phyloP scores from a whole-genome alignment of 2,888 invertebrate species.

The Taenaris catops region DNA sequence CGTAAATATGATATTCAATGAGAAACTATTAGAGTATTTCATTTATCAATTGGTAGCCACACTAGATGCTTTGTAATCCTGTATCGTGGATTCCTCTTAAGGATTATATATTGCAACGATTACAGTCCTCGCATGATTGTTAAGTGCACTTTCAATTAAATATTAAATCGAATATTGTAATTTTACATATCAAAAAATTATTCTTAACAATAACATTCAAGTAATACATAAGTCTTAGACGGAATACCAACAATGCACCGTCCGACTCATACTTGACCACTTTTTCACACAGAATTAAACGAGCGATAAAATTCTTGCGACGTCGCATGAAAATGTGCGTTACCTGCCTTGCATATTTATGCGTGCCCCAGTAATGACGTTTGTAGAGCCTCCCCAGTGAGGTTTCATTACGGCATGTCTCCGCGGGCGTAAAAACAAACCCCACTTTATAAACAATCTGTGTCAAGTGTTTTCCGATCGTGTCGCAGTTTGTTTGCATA shows the following conservation, averaged over 20 bases:
- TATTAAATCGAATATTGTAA: too few relatives aligned
- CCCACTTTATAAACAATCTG: constrained; percentile 62
- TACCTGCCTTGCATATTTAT: constrained; percentile 80
- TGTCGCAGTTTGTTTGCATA: constrained; percentile 54
- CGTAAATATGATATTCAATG: too few relatives aligned
- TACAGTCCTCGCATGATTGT: too few relatives aligned
- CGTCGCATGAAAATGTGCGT: constrained; percentile 80
- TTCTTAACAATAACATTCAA: too few relatives aligned
- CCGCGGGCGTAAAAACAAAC: constrained; percentile 49
- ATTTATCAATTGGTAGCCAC: too few relatives aligned
- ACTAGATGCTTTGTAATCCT: too few relatives aligned
- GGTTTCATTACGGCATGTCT: constrained; percentile 67
- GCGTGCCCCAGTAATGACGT: constrained; percentile 75
- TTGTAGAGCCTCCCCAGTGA: constrained; percentile 60
- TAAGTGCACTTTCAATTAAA: too few relatives aligned
- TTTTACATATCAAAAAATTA: too few relatives aligned
- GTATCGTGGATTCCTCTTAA: too few relatives aligned
- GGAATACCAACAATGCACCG: constrained; percentile 2
- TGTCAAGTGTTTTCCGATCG: constrained; percentile 64
- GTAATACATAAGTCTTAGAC: not conserved
- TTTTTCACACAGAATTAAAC: constrained; percentile 76
- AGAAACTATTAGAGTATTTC: too few relatives aligned
- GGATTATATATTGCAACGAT: too few relatives aligned
- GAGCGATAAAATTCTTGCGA: constrained; percentile 78
- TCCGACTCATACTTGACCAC: constrained; percentile 6